Evolutionary conservation across 2,113 vertebrate species (phyloP), one percentile per base, ranked within the genome.

Genomic region (Megaceryle maxima): DNA sequence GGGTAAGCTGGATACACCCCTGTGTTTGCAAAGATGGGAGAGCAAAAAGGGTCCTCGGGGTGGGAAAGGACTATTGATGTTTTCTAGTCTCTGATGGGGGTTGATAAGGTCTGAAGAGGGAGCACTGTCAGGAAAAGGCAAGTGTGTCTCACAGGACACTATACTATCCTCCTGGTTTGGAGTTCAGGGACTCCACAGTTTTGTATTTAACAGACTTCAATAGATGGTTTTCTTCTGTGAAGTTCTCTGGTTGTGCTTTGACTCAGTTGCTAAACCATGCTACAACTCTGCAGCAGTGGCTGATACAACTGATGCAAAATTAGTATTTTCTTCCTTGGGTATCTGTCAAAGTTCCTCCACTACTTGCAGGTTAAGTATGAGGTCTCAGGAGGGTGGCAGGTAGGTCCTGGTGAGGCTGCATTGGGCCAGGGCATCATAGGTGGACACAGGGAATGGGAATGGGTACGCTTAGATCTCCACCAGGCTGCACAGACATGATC

Each of bases 371-470:
- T 85, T 46, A 57, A 55, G n/a, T 29, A 18, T 1, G 1, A 10
- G 20, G 6, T 37, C 44, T 75, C 55, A 55, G 74, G 33, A 56
- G 22, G 5, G 20, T 5, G 13, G 8, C 12, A 50, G n/a, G 39
- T 39, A 31, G 19, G 19, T 66, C 26, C 44, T 60, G 9, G 19
- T 31, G 22, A 9, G 31, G 25, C 57, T 72, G 26, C 12, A 3
- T 5, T 24, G 22, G 25, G 39, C 31, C 46, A 60, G 44, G 24
- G 39, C 31, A 81, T 44, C 13, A 41, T 3, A 1, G 21, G 15
- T 4, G 7, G 57, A 55, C 0, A 1, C n/a, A 66, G 35, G 7
- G 19, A 66, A 60, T 24, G 18, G 16, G 20, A 77, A 56, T 0
- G 2, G 14, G 6, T 1, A 1, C 17, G 11, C 44, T 51, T 59